These are phyloP conservation scores for Lasiommata megera DNA, from an alignment of 2,888 invertebrate species.

Conservation along the genomic window DNA sequence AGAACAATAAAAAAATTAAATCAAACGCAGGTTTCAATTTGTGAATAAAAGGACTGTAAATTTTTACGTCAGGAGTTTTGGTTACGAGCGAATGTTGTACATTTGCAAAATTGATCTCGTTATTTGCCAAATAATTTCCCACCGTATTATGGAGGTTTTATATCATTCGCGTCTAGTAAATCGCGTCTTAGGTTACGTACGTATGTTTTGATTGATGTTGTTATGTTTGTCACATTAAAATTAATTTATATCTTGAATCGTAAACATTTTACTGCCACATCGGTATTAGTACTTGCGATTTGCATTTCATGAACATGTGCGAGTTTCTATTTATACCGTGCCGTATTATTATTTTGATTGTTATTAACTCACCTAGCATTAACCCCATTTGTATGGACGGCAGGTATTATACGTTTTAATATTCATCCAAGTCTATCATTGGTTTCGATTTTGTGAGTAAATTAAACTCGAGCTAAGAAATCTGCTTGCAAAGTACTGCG, in stretches of 20 bases:
- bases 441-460: not conserved
- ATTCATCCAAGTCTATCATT: not conserved
- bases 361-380: slow-evolving; percentile 8
- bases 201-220: slow-evolving; percentile 32
- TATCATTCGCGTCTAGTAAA: slow-evolving; percentile 32
- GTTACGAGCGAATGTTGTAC: too few species aligned
- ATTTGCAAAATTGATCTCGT: too few species aligned
- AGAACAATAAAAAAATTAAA: too few species aligned
- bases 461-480: not conserved
- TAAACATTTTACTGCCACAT: slow-evolving; percentile 61
- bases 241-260: slow-evolving; percentile 62
- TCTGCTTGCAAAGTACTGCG: not conserved
- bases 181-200: too few species aligned
- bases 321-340: slow-evolving; percentile 39
- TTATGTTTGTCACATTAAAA: slow-evolving; percentile 53
- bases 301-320: slow-evolving; percentile 40
- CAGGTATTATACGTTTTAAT: not conserved
- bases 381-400: not conserved
- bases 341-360: slow-evolving; percentile 22
- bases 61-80: too few species aligned
- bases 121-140: not conserved
- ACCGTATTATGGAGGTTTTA: not conserved
- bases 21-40: too few species aligned
- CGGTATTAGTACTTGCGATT: slow-evolving; percentile 45
- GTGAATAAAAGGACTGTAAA: too few species aligned